phyloP scores from a whole-genome alignment of 2,888 invertebrate genomes.

The Tortricodes alternella region DNA sequence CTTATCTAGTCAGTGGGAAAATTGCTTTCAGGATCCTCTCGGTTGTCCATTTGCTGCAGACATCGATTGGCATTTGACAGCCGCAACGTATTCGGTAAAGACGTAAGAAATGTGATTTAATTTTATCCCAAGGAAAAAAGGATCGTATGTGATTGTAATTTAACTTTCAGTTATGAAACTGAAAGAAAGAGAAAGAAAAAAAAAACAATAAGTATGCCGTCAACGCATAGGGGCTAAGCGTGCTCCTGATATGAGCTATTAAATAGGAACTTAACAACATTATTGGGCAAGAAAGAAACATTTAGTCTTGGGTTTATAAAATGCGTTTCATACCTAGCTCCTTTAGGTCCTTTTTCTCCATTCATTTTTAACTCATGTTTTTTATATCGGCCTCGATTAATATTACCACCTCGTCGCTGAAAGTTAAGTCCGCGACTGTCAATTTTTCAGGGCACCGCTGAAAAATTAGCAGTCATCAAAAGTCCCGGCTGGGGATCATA shows the following conservation, averaged over 20 bases:
- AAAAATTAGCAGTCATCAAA: slow-evolving; percentile 75
- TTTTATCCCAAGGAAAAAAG: not conserved
- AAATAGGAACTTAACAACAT: too few species aligned
- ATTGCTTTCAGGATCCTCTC: slow-evolving; percentile 67
- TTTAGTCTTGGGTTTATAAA: too few species aligned
- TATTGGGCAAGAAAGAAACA: too few species aligned
- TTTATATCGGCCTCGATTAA: slow-evolving; percentile 41
- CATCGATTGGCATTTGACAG: slow-evolving; percentile 67
- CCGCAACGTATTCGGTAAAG: slow-evolving; percentile 36
- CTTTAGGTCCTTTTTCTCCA: not conserved
- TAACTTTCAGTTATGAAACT: too few species aligned
- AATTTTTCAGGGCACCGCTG: slow-evolving; percentile 53
- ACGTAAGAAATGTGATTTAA: slow-evolving; percentile 12
- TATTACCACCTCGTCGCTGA: slow-evolving; percentile 48
- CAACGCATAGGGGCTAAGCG: too few species aligned
- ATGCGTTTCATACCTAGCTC: too few species aligned
- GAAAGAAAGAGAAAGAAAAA: too few species aligned
- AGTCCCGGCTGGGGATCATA: slow-evolving; percentile 65
- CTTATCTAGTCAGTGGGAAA: slow-evolving; percentile 76
- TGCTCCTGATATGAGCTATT: too few species aligned
- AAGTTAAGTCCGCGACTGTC: slow-evolving; percentile 48
- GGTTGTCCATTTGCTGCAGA: slow-evolving; percentile 63
- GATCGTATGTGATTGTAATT: not conserved
- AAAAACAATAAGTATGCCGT: too few species aligned
- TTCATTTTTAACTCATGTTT: not conserved